phyloP scores from a whole-genome alignment of 2,113 vertebrate species.

The Barbus barbus region DNA sequence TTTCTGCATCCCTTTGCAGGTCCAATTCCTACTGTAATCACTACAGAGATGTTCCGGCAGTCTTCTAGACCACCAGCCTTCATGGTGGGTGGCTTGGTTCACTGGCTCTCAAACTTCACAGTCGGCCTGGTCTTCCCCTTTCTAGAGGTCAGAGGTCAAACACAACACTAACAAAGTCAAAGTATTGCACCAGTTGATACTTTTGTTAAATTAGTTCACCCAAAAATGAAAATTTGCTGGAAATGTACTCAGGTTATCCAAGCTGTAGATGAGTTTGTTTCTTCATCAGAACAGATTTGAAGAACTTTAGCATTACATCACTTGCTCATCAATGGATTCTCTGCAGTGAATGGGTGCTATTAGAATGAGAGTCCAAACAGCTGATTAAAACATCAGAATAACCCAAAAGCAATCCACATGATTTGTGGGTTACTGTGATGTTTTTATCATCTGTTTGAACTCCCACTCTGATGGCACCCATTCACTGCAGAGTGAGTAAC shows the following conservation, averaged over 20 bases:
- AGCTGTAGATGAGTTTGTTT: no score
- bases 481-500: no score
- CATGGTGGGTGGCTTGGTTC: conserved; percentile 89
- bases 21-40: conserved; percentile 85
- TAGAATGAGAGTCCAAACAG: background rate
- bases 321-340: no score
- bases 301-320: no score
- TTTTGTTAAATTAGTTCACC: background rate
- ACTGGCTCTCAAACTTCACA: conserved; percentile 92
- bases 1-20: conserved; percentile 69
- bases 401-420: no score
- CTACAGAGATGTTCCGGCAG: conserved; percentile 93
- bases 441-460: background rate
- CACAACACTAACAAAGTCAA: background rate
- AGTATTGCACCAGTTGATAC: background rate
- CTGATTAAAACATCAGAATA: no score
- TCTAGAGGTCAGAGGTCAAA: conserved; percentile 80
- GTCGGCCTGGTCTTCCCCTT: conserved; percentile 91
- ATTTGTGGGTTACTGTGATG: no score
- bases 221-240: no score
- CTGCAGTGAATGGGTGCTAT: background rate
- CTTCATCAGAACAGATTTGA: no score
- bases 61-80: conserved; percentile 87
- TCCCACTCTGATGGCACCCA: background rate
- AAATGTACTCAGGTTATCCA: no score